A percentile compares a stretch with the other conserved stretches of the same genome.
Evolutionary conservation across 2,888 invertebrate genomes (phyloP).

Genomic region (Oscheius sp.): DNA sequence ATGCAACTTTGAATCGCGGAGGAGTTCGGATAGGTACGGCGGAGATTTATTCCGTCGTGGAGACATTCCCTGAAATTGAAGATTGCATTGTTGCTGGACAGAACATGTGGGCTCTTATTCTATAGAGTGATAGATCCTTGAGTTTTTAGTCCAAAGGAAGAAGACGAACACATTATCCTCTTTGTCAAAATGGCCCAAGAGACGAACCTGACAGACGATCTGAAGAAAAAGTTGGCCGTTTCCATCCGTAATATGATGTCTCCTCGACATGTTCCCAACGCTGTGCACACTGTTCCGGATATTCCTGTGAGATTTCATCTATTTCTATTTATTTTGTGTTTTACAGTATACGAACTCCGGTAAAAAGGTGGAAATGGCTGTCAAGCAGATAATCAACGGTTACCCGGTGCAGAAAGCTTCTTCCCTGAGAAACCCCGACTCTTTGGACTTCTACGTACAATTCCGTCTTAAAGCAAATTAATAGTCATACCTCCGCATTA

Average conservation of each 20-base stretch:
- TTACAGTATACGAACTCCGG: constrained; percentile 78
- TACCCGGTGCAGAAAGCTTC: constrained; percentile 75
- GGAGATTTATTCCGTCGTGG: constrained; percentile 79
- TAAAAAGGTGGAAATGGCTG: constrained; percentile 79
- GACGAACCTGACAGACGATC: constrained; percentile 72
- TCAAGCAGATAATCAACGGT: constrained; percentile 76
- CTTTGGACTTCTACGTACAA: constrained; percentile 54
- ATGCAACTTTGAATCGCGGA: constrained; percentile 78
- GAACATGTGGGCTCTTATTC: constrained; percentile 64
- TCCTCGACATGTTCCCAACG: constrained; percentile 77
- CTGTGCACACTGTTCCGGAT: constrained; percentile 75
- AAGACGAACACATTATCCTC: constrained; percentile 77
- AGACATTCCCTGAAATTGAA: constrained; percentile 76
- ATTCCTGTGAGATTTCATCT: constrained; percentile 74
- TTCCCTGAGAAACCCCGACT: constrained; percentile 76
- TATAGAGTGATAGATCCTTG: neutral
- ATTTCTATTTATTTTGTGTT: neutral
- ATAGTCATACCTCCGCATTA: neutral
- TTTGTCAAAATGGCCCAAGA: constrained; percentile 76
- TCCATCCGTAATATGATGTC: constrained; percentile 75
- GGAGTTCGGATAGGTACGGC: constrained; percentile 79
- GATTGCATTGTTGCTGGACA: constrained; percentile 78
- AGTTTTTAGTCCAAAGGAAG: constrained; percentile 69
- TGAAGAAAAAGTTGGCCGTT: constrained; percentile 74
- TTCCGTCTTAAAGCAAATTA: constrained; percentile 10